phyloP scores from a whole-genome alignment of 2,113 vertebrate species.

The Cyrtonyx montezumae region DNA sequence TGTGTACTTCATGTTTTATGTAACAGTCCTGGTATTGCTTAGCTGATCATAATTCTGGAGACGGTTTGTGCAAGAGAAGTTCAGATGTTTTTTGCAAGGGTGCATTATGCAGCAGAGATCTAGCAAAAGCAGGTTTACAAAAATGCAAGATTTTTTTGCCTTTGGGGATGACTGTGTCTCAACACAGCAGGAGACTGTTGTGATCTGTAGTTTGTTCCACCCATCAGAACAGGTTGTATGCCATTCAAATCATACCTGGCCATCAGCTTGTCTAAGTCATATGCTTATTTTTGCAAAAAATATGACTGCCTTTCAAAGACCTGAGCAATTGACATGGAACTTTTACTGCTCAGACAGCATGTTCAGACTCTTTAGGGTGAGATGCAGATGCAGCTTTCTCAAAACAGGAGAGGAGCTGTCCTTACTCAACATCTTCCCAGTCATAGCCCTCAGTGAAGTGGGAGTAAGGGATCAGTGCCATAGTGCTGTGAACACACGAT shows the following conservation, averaged over 20 bases:
- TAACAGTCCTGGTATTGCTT: not conserved
- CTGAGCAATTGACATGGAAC: not conserved
- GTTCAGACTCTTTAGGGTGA: not conserved
- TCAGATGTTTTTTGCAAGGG: not conserved
- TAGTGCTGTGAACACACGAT: not conserved
- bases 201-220: not conserved
- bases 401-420: not conserved
- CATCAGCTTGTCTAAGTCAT: not conserved
- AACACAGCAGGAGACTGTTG: too few species aligned
- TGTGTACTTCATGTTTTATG: not conserved
- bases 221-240: not conserved
- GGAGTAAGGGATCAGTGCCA: not conserved
- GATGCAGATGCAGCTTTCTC: not conserved
- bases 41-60: not conserved
- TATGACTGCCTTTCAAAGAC: not conserved
- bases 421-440: not conserved
- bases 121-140: not conserved
- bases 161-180: not conserved
- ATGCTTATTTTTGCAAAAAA: not conserved
- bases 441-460: not conserved
- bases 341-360: not conserved
- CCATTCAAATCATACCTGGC: not conserved
- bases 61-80: not conserved
- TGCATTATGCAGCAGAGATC: not conserved
- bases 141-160: not conserved